Base-by-base conservation (phyloP, 2,797 vertebrate genomes). In the Hoplostethus mediterraneus region DNA sequence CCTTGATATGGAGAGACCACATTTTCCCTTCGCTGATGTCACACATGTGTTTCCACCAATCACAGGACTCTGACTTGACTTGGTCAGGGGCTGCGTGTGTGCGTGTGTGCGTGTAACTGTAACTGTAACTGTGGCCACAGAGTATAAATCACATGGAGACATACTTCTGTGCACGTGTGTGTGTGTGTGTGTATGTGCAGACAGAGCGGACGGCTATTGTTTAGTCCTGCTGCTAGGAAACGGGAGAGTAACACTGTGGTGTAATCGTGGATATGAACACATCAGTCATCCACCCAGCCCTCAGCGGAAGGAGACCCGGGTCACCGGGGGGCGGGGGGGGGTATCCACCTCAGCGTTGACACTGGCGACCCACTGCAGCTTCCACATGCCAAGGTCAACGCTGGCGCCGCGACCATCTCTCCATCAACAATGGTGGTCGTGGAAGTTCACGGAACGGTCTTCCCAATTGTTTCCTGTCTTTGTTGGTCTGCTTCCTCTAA, bases 381-480 rank as follows among this genome's bases (percentile, higher is more conserved):
- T 77, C 77, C 67, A 59, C 80, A 81, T 73, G 57, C 72, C 74
- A 63, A 25, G 52, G 62, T 67, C 75, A 14, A 25, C 53, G 5
- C 60, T 90, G 89, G 86, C 83, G 87, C 90, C 90, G 73, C 66
- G 40, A 77, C 79, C 77, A 73, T 80, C 79, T 90, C 83, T 84
- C 80, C 79, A 71, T 53, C 60, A 88, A 91, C 89, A 92, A 92
- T 91, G 68, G 79, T 3, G 28, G 73, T 80, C 59, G 71, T 76
- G 63, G 78, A 86, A 84, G 88, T 91, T 92, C 79, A 77, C 63
- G 12, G 79, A 86, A 72, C 38, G 48, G 61, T 88, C 81, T 69
- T 83, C 80, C 70, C 80, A 80, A 95, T 94, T 94, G 93, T 90
- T 95, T 95, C 94, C 94, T 51, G 84, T 77, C 85, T 91, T 93